Conservation (phyloP, 2,888 invertebrate species). For the Nipponacmea schrenckii region DNA sequence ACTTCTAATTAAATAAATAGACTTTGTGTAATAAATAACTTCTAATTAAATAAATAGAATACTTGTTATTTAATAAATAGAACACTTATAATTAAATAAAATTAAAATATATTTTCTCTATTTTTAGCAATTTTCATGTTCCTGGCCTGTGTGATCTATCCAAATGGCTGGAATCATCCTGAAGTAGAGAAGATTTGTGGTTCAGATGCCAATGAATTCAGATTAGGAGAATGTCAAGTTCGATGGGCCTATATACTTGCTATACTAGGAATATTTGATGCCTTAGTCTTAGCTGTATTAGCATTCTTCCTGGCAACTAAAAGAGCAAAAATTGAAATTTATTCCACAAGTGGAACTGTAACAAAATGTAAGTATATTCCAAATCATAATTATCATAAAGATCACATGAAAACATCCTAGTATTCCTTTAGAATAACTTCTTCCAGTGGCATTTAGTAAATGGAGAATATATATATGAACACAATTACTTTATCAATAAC, state of each 20-base stretch:
- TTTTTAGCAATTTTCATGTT: conserved; percentile 86
- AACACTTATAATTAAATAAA: neutral
- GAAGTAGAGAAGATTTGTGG: conserved; percentile 88
- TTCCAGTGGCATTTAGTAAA: too few relatives aligned
- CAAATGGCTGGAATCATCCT: conserved; percentile 89
- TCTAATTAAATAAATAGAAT: too few relatives aligned
- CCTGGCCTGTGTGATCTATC: conserved; percentile 88
- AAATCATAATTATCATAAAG: neutral
- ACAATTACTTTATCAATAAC: too few relatives aligned
- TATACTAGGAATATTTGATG: conserved; percentile 86
- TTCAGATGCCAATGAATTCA: conserved; percentile 73
- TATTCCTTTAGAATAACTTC: too few relatives aligned
- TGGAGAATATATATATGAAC: too few relatives aligned
- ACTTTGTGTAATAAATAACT: too few relatives aligned
- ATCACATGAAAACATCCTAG: neutral
- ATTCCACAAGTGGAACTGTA: conserved; percentile 48
- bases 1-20: too few relatives aligned
- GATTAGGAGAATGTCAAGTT: conserved; percentile 85
- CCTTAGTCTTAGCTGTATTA: conserved; percentile 84
- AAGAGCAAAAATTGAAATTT: conserved; percentile 71
- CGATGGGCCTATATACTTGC: conserved; percentile 86
- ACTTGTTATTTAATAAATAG: too few relatives aligned
- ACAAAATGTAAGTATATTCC: conserved; percentile 58
- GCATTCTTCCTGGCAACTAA: conserved; percentile 93
- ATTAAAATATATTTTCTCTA: neutral